Base-by-base conservation (phyloP, 2,888 invertebrate genomes). In the Epinotia demarniana region DNA sequence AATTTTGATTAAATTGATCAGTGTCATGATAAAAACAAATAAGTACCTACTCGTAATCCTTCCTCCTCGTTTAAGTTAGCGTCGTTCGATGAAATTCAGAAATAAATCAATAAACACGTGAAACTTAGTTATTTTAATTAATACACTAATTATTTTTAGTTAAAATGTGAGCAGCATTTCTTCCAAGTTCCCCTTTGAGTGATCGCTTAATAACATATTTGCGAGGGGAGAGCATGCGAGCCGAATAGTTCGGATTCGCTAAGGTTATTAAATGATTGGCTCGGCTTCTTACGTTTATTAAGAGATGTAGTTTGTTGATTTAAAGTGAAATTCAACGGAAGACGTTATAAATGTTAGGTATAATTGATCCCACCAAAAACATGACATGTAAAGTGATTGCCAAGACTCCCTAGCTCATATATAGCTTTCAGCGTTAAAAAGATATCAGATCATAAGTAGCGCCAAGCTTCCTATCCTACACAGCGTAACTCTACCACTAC, bases 151-250 rank as follows among this genome's bases (percentile, higher is more conserved):
- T 57, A 68, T 68, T 68, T 69, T 19, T 12, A 18, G 60, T 33
- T 53, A 53, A 70, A 58, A 66, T 75, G 53, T 70, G 43, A 64
- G 63, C 70, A 60, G 60, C 53, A 75, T 75, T 75, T 75, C 75
- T 75, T 75, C 53, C 53, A 49, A 69, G 74, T 70, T 60, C 74
- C 74, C 77, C 74, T 77, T 74, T 74, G 60, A 70, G 72, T 60
- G 39, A 70, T 70, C 33, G 27, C 63, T 53, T 60, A 81, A 78
- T 81, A 82, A 78, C 78, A 80, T 79, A 79, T 79, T 82, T 64
- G 75, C 74, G 77, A 80, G 82, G 85, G 80, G 78, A 78, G 74
- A 84, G 83, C 85, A 85, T 85, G 84, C 79, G 60, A 77, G 74
- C 68, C 72, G 75, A 82, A 83, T 84, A 83, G 80, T 82, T 85